phyloP scores from a whole-genome alignment of 2,113 vertebrate species.

The Atlantisia rogersi region DNA sequence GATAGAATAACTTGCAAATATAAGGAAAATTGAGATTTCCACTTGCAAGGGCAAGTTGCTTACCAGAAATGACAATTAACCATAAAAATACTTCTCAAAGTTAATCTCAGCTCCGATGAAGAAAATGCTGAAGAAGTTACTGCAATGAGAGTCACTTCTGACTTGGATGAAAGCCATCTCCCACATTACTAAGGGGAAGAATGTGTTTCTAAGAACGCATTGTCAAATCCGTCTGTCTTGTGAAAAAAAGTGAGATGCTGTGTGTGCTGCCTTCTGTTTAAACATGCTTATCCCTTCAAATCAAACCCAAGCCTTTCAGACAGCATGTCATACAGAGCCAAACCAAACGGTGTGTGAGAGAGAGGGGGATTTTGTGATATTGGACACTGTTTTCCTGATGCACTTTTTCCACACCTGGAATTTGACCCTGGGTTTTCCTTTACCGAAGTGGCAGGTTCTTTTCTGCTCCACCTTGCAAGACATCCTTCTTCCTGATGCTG shows the following conservation, averaged over 20 bases:
- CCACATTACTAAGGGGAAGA: neutral
- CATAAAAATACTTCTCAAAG: neutral
- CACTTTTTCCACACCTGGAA: neutral
- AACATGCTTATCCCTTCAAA: neutral
- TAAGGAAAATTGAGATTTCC: neutral
- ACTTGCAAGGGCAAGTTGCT: neutral
- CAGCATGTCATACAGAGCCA: neutral
- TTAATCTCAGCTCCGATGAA: neutral
- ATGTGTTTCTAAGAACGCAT: conserved; percentile 9
- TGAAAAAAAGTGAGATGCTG: conserved; percentile 1
- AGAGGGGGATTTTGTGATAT: neutral
- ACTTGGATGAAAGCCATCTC: neutral
- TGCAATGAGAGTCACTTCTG: neutral
- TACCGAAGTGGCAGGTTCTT: neutral
- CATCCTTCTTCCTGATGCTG: neutral
- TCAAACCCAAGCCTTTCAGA: neutral
- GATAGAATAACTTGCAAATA: neutral
- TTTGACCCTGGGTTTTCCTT: neutral
- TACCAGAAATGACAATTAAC: neutral
- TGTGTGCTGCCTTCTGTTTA: neutral
- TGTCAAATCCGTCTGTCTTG: neutral
- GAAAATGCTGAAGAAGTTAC: neutral
- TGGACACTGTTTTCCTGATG: neutral
- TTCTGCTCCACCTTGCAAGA: neutral
- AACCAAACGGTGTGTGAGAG: neutral